Percentiles rank a stretch among this genome's conserved stretches.
Conservation (phyloP, 2,888 invertebrate genomes). For the Rhynchonema sp. region DNA sequence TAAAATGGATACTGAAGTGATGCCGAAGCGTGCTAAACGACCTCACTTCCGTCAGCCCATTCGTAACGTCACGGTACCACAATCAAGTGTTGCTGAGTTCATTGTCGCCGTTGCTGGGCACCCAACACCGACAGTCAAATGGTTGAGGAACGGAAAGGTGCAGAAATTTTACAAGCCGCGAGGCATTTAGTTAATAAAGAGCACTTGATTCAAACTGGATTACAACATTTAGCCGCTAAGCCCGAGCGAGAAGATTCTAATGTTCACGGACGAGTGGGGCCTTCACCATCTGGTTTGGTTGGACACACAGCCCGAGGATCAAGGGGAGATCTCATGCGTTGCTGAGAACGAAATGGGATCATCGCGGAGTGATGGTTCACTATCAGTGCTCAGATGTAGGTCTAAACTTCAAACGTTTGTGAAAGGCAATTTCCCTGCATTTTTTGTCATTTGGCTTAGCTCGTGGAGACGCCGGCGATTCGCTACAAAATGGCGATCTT, state of each 20-base stretch:
- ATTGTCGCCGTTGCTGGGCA: slow-evolving; percentile 26
- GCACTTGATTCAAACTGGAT: too few species aligned
- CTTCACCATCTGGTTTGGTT: slow-evolving; percentile 24
- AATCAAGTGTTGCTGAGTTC: slow-evolving; percentile 15
- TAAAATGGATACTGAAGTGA: neutral
- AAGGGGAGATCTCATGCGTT: slow-evolving; percentile 25
- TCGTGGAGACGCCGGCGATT: too few species aligned
- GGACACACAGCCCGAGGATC: slow-evolving; percentile 24
- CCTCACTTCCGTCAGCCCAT: slow-evolving; percentile 7
- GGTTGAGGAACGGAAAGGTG: slow-evolving; percentile 21
- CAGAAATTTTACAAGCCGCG: too few species aligned
- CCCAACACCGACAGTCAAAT: slow-evolving; percentile 30
- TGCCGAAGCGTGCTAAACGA: neutral
- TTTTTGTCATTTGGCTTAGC: too few species aligned
- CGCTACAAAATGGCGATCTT: slow-evolving; percentile 1
- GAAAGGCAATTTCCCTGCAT: too few species aligned
- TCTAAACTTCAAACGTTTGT: neutral
- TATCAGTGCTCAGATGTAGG: slow-evolving; percentile 16
- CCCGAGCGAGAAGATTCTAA: slow-evolving; percentile 5
- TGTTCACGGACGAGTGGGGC: slow-evolving; percentile 25
- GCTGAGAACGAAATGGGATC: slow-evolving; percentile 27
- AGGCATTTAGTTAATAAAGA: too few species aligned
- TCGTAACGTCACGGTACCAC: slow-evolving; percentile 5
- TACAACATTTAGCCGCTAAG: too few species aligned
- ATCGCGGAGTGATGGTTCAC: slow-evolving; percentile 19